Evolutionary conservation across 2,888 invertebrate species (phyloP).

Genomic region (Nemoura dubitans): DNA sequence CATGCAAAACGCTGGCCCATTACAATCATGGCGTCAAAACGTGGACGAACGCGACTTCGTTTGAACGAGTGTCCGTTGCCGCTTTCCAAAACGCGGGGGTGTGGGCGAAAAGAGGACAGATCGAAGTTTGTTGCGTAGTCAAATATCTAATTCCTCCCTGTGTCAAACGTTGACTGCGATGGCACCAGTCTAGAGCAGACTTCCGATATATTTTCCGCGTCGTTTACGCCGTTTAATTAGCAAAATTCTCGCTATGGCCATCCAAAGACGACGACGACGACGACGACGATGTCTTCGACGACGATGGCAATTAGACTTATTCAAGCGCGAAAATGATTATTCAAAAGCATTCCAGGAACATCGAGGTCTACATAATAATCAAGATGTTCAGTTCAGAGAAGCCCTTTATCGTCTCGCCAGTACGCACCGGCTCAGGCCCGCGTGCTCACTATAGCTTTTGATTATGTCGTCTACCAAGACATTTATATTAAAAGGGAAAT

Average conservation of each 20-base stretch:
- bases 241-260: not conserved
- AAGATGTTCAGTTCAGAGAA: not conserved
- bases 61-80: too few species aligned
- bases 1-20: too few species aligned
- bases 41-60: too few species aligned
- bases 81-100: too few species aligned
- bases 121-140: too few species aligned
- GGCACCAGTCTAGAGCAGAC: not conserved
- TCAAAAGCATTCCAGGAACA: not conserved
- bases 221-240: not conserved
- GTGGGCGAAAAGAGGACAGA: too few species aligned
- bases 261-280: not conserved
- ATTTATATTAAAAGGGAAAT: constrained; percentile 12
- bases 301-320: not conserved
- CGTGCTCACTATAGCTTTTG: not conserved
- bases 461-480: not conserved
- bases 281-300: not conserved
- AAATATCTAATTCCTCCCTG: not conserved
- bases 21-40: too few species aligned
- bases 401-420: not conserved
- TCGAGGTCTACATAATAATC: not conserved
- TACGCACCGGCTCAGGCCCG: too few species aligned
- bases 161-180: not conserved
- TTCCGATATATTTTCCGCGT: not conserved
- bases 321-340: not conserved